Evolutionary conservation across 2,888 invertebrate species (phyloP), one percentile per base, ranked within the genome.

Genomic region (Sthenelais limicola): DNA sequence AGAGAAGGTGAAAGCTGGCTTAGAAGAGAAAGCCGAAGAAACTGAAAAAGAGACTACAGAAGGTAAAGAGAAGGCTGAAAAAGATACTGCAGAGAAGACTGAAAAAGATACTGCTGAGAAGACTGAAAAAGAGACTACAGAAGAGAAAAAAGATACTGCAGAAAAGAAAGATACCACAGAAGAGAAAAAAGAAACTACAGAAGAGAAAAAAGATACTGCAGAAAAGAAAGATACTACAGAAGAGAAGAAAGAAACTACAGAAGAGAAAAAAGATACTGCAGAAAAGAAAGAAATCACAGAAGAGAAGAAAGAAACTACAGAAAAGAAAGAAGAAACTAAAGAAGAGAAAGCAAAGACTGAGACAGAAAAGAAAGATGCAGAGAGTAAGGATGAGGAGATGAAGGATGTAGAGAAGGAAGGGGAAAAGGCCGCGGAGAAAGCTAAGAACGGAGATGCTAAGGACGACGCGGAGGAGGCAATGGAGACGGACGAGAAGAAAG

Each of bases 401-500:
- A 12, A 1, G 51, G 51, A 68, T 2, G 21, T 7, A n/a, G 32
- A 68, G n/a, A 21, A 35, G 33, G 35, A 5, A 5, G 62, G 9
- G 24, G 28, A 47, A 24, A 28, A 47, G 30, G 24, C 9, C 9
- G 51, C 56, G 24, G 38, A 47, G 28, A 43, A 38, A n/a, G 71
- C 48, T 18, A 28, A 69, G 26, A 47, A 33, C 35, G 48, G 26
- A 21, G 43, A 30, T 1, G 58, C 43, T 49, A 78, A 71, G 15
- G 78, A 66, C 35, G 77, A 77, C 24, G 77, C 68, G 3, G 75
- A 69, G 56, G 71, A 69, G 24, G 56, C 47, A 1, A 54, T 56
- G 51, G 74, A 74, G 26, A 73, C 52, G 30, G 71, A 74, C 21
- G 66, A 35, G 26, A 66, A 66, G 54, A 68, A 52, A 32, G 71